phyloP scores from a whole-genome alignment of 2,113 vertebrate species.

The Notothenia rossii region DNA sequence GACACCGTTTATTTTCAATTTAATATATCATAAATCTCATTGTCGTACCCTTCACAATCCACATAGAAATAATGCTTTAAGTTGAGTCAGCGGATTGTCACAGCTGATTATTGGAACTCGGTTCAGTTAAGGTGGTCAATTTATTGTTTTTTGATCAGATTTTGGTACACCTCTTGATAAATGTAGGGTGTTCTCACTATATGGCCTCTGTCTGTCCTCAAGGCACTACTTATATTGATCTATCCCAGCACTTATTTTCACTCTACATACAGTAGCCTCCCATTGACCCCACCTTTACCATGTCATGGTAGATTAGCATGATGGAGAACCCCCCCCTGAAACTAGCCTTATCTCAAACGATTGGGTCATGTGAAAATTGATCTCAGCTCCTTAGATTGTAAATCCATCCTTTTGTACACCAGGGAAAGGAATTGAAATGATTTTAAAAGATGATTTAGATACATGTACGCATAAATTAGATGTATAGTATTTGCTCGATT shows the following conservation, averaged over 20 bases:
- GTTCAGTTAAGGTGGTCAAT: neutral
- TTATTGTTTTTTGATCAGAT: neutral
- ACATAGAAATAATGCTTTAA: constrained; percentile 4
- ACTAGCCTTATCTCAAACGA: neutral
- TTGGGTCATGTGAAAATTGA: constrained; percentile 26
- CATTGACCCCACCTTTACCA: constrained; percentile 35
- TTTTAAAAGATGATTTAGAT: constrained; percentile 2
- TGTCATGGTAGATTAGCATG: neutral
- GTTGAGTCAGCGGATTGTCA: constrained; percentile 28
- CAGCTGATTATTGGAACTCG: constrained; percentile 27
- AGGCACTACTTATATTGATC: constrained; percentile 27
- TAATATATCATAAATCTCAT: constrained; percentile 57
- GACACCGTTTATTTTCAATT: constrained; percentile 33
- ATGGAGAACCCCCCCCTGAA: constrained; percentile 28
- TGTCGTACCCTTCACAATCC: neutral
- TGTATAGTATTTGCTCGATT: neutral
- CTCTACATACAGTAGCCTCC: neutral
- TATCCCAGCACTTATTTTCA: too few species aligned
- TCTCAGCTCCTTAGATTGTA: constrained; percentile 26
- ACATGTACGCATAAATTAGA: neutral
- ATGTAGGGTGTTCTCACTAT: neutral
- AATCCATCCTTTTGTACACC: constrained; percentile 4
- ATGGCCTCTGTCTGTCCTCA: neutral
- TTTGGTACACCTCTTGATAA: neutral
- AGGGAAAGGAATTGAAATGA: neutral